Conservation (phyloP, 23 tunicate genomes). For the Ciona savignyi region DNA sequence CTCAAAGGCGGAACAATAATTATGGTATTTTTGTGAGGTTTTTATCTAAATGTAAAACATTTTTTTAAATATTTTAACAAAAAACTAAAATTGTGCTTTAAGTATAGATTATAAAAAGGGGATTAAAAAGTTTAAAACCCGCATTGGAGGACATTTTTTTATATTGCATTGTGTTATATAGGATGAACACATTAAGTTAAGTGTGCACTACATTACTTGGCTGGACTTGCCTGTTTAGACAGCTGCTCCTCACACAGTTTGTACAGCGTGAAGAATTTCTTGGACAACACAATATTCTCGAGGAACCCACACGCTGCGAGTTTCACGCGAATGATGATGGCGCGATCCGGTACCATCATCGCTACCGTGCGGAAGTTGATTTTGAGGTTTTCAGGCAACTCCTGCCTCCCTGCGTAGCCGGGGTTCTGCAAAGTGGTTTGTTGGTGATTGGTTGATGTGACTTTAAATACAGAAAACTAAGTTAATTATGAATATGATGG, state of each 20-base stretch:
- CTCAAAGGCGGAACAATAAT: too few relatives aligned
- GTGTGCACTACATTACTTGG: too few relatives aligned
- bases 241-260: slow-evolving; percentile 88
- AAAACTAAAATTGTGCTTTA: too few relatives aligned
- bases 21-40: too few relatives aligned
- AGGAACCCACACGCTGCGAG: slow-evolving; percentile 78
- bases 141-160: too few relatives aligned
- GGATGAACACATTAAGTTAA: too few relatives aligned
- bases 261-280: slow-evolving; percentile 79
- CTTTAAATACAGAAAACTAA: neutral
- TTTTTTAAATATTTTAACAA: too few relatives aligned
- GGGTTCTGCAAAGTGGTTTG: slow-evolving; percentile 70
- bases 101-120: too few relatives aligned
- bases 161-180: too few relatives aligned
- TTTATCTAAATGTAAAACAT: too few relatives aligned
- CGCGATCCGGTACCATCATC: slow-evolving; percentile 95
- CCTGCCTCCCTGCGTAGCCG: slow-evolving; percentile 85
- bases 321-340: slow-evolving; percentile 84
- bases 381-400: slow-evolving; percentile 79
- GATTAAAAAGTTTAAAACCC: too few relatives aligned
- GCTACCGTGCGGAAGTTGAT: slow-evolving; percentile 85
- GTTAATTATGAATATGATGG: neutral
- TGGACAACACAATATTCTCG: slow-evolving; percentile 60
- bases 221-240: slow-evolving; percentile 63
- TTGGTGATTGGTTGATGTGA: neutral